phyloP scores from a whole-genome alignment of 2,113 vertebrate genomes.

The Aldabrachelys gigantea region DNA sequence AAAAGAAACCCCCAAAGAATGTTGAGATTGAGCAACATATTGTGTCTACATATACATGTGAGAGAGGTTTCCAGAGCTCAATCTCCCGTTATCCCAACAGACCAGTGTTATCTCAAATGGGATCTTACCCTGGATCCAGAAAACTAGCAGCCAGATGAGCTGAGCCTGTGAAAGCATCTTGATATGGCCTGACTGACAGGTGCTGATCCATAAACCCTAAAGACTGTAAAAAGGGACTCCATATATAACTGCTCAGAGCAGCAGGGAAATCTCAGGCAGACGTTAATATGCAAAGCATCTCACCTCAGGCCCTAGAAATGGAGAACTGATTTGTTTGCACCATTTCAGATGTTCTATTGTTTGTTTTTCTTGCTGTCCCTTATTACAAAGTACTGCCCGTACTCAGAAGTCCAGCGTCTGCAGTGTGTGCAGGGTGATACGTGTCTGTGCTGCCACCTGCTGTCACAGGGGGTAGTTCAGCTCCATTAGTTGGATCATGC shows the following conservation, averaged over 20 bases:
- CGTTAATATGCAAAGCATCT: neutral
- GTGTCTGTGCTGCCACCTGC: too few species aligned
- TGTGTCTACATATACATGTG: too few species aligned
- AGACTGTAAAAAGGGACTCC: neutral
- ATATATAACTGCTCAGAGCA: neutral
- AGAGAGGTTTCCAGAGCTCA: too few species aligned
- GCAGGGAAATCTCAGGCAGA: neutral
- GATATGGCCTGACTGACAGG: neutral
- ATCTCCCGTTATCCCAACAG: too few species aligned
- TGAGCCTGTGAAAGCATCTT: neutral
- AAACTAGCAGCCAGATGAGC: neutral
- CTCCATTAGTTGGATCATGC: too few species aligned
- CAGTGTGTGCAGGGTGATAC: too few species aligned
- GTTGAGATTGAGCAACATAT: neutral
- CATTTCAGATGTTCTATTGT: too few species aligned
- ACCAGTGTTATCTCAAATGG: neutral
- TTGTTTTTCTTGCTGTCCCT: too few species aligned
- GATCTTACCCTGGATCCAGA: neutral
- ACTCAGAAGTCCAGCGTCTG: too few species aligned
- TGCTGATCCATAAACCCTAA: neutral
- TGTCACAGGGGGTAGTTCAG: too few species aligned
- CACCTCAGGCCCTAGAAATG: neutral
- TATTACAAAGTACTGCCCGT: too few species aligned
- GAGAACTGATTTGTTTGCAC: too few species aligned
- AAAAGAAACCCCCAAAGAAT: neutral